These are phyloP conservation scores for Rotaria socialis DNA, from an alignment of 2,888 invertebrate genomes.

Conservation along the genomic window DNA sequence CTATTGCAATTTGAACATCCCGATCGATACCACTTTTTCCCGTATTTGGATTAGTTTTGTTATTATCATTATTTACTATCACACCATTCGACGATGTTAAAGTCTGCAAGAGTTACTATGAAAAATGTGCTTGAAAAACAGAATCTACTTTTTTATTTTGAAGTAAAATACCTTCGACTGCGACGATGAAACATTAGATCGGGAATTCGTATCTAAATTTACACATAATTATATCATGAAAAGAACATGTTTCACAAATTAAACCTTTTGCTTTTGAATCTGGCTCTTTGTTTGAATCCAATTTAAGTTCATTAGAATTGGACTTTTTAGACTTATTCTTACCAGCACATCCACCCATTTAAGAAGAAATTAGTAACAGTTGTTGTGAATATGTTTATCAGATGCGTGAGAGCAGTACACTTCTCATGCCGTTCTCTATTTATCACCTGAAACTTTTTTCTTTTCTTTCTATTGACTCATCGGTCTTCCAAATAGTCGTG, in stretches of 20 bases:
- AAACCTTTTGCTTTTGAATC: background rate
- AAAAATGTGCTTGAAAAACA: background rate
- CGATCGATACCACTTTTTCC: background rate
- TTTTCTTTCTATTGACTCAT: slow-evolving; percentile 11
- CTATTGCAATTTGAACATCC: background rate
- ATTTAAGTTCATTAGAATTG: no score
- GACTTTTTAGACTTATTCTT: background rate
- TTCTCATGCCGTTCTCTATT: background rate
- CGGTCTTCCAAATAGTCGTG: background rate
- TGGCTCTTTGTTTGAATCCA: background rate
- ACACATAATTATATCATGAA: background rate
- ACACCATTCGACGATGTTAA: background rate
- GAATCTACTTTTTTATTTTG: background rate
- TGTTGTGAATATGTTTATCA: background rate
- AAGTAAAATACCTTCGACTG: background rate
- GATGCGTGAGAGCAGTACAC: background rate
- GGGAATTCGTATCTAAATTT: background rate
- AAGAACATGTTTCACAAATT: background rate
- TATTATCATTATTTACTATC: background rate
- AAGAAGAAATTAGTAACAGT: background rate
- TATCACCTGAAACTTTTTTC: background rate
- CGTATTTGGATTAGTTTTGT: background rate
- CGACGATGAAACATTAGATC: background rate
- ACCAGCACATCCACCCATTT: background rate
- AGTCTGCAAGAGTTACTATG: background rate